phyloP scores from a whole-genome alignment of 2,113 vertebrate genomes.

The Calonectris borealis region DNA sequence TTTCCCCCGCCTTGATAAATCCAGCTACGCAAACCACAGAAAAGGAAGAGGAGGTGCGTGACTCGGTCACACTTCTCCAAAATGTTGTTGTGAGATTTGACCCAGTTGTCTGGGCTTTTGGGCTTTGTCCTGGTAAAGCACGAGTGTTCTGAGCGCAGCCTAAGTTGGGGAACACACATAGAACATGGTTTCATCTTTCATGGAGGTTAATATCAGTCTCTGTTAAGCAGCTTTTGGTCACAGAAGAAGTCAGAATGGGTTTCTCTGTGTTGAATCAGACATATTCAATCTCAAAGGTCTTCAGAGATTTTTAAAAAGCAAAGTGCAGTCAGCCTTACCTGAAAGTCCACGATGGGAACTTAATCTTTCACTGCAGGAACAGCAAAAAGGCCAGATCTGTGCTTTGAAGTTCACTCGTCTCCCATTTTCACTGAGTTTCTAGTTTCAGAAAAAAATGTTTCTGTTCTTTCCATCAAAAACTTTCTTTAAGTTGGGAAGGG shows the following conservation, averaged over 20 bases:
- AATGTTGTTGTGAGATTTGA: background rate
- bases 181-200: background rate
- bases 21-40: background rate
- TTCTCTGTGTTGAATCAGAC: background rate
- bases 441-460: background rate
- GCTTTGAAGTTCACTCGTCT: background rate
- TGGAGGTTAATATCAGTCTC: background rate
- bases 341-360: background rate
- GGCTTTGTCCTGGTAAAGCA: background rate
- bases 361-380: background rate
- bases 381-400: background rate
- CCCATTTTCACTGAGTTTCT: background rate
- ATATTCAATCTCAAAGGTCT: background rate
- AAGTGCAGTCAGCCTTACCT: background rate
- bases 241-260: background rate
- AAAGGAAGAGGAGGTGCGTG: background rate
- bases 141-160: rapidly evolving
- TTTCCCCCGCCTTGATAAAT: background rate
- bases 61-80: background rate
- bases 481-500: background rate
- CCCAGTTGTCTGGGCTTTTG: background rate
- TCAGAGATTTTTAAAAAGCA: background rate
- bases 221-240: background rate
- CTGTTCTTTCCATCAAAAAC: background rate
- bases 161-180: background rate